phyloP scores from a whole-genome alignment of 2,888 invertebrate genomes.

The Torymus auratus region DNA sequence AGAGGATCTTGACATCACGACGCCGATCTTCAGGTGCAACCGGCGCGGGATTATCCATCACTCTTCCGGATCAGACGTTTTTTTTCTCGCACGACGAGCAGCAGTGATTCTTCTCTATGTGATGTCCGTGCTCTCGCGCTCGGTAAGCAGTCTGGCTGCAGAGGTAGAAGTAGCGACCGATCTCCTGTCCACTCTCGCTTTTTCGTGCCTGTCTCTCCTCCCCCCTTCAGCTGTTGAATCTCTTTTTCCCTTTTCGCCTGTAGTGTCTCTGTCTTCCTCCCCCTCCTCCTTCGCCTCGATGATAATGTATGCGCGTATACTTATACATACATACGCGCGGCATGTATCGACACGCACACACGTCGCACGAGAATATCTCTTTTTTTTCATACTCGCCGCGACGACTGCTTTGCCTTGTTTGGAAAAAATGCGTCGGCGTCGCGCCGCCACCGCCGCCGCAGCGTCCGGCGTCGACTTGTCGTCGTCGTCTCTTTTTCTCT shows the following conservation, averaged over 20 bases:
- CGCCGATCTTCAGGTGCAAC: too few relatives aligned
- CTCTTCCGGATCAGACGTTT: too few relatives aligned
- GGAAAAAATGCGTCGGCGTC: constrained; percentile 46
- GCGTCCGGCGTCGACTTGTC: constrained; percentile 22
- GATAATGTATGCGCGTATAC: background rate
- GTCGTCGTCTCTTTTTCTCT: too few relatives aligned
- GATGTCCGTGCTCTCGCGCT: constrained; percentile 10
- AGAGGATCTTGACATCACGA: too few relatives aligned
- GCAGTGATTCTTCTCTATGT: too few relatives aligned
- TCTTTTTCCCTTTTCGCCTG: background rate
- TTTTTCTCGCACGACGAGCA: too few relatives aligned
- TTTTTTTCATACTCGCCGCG: background rate
- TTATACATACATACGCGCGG: too few relatives aligned
- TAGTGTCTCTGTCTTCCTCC: background rate
- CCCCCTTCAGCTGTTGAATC: background rate
- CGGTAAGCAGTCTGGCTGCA: constrained; percentile 17
- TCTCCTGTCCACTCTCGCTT: constrained; percentile 2
- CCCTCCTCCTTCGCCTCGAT: background rate
- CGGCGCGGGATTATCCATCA: too few relatives aligned
- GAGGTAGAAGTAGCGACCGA: constrained; percentile 23
- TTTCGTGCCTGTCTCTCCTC: background rate
- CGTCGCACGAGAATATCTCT: background rate
- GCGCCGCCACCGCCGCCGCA: background rate
- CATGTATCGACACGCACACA: too few relatives aligned
- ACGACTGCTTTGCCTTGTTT: constrained; percentile 32